Evolutionary conservation across 2,113 vertebrate genomes (phyloP), one percentile per base, ranked within the genome.

Genomic region (Tragelaphus imberbis): DNA sequence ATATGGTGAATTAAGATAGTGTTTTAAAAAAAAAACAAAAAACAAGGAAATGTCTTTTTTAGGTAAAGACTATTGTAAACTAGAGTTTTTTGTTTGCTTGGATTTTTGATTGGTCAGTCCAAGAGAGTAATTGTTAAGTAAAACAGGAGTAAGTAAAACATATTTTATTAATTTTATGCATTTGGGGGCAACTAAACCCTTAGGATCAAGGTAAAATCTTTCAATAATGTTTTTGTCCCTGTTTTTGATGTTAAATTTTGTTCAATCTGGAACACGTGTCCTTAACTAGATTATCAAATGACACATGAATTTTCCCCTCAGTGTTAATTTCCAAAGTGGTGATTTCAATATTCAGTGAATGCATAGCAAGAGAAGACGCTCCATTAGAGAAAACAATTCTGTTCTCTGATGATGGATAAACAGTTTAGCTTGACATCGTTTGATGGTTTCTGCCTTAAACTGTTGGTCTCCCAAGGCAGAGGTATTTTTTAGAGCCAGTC

Each of bases 391-490:
- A 97, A 97, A 91, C 88, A 97, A 87, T 97, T 97, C 68, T 93
- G 25, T 97, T 94, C 82, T 95, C 82, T 84, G 28, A 75, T 91
- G 95, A 97, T 30, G 21, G 93, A 87, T 97, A 98, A 95, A 98
- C 96, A 98, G 95, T 97, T 98, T 97, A 97, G 93, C 84, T 51
- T 97, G 91, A 95, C 95, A 97, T 97, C 2, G 7, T 93, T 96
- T 95, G 96, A 93, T 98, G 92, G 96, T 80, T 93, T 95, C 88
- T 97, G 86, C 91, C 89, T 97, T 95, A 96, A 97, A 96, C 87
- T 95, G 51, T 97, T 92, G 96, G 93, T 97, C 89, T 98, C 97
- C 96, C 97, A 97, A 97, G 97, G 84, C 92, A 97, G 93, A 97
- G 91, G 91, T 94, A 94, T 96, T 94, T 98, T 98, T 98, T 80